Conservation (phyloP, 2,797 vertebrate species). For the Chromis chromis region DNA sequence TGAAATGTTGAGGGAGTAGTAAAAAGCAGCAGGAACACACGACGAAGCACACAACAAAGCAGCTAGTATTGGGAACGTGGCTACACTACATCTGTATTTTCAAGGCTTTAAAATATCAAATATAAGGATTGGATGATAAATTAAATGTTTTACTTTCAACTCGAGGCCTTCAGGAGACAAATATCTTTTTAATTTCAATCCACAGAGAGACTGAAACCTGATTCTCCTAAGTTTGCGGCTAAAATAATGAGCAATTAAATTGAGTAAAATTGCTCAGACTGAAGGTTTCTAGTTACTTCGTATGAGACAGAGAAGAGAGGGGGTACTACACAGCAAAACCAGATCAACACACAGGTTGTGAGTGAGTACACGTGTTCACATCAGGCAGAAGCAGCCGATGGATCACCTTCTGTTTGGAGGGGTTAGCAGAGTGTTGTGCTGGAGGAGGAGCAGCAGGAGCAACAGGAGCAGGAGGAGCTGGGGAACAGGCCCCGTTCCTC, state of each 20-base stretch:
- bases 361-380: slow-evolving; percentile 32
- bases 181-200: no score
- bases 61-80: background rate
- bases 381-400: slow-evolving; percentile 48
- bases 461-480: slow-evolving; percentile 27
- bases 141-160: no score
- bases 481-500: slow-evolving; percentile 72
- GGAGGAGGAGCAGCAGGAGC: slow-evolving; percentile 44
- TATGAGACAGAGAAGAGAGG: background rate
- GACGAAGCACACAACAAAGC: background rate
- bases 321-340: slow-evolving; percentile 19
- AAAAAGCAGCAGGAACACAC: slow-evolving; percentile 13
- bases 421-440: slow-evolving; percentile 63
- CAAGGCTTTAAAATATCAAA: background rate
- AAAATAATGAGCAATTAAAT: no score
- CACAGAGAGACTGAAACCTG: no score
- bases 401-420: slow-evolving; percentile 79
- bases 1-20: background rate
- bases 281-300: background rate
- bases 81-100: background rate
- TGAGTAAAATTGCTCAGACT: no score
- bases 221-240: no score
- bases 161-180: background rate
- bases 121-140: background rate
- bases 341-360: slow-evolving; percentile 6